Conservation (phyloP, 2,888 invertebrate genomes). For the Zygogramma bicolorata region DNA sequence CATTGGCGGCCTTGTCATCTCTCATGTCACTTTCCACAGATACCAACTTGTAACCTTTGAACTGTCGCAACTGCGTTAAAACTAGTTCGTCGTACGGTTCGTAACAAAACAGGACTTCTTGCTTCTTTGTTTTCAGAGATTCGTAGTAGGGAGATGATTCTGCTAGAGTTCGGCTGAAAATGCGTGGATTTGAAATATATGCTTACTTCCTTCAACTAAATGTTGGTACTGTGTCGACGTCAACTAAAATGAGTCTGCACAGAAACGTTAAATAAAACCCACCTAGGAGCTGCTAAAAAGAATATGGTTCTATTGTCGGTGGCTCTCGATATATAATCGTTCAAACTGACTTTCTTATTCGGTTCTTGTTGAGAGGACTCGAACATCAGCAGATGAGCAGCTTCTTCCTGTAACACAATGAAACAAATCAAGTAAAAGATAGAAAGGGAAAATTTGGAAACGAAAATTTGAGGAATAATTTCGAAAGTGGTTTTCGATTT, state of each 20-base stretch:
- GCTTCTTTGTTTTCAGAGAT: conserved; percentile 86
- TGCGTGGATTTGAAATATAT: conserved; percentile 19
- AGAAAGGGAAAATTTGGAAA: neutral
- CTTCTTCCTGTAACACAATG: conserved; percentile 78
- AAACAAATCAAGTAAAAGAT: neutral
- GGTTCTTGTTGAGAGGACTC: conserved; percentile 86
- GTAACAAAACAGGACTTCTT: conserved; percentile 95
- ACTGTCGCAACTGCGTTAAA: conserved; percentile 88
- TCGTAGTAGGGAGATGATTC: conserved; percentile 96
- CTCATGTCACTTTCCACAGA: conserved; percentile 96
- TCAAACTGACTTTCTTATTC: conserved; percentile 80
- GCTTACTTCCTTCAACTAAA: neutral
- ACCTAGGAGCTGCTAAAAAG: conserved; percentile 95
- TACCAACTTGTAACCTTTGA: conserved; percentile 79
- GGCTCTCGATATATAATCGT: conserved; percentile 80
- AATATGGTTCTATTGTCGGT: conserved; percentile 88
- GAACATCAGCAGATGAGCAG: conserved; percentile 89
- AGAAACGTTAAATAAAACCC: too few relatives aligned
- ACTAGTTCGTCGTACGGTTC: conserved; percentile 98
- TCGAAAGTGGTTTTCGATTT: too few relatives aligned
- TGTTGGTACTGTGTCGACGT: neutral
- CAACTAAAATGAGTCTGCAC: too few relatives aligned
- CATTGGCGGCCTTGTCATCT: conserved; percentile 73
- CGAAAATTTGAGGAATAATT: too few relatives aligned
- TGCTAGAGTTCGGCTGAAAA: conserved; percentile 86